Conservation (phyloP, 1,140 invertebrate species). For the Maniola jurtina region DNA sequence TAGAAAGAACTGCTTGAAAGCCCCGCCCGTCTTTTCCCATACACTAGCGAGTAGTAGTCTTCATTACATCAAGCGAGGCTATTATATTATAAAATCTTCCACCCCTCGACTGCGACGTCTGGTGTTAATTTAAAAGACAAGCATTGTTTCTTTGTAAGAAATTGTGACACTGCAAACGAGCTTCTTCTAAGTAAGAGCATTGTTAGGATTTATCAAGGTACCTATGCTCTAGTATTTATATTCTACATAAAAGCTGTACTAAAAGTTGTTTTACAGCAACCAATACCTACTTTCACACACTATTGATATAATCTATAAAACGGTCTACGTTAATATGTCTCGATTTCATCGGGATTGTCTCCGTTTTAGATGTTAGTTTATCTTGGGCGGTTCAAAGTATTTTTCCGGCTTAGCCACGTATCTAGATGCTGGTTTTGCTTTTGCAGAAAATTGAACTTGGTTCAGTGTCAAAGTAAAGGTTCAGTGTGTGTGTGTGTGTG, state of each 20-base stretch:
- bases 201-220: neutral
- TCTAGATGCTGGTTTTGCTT: too few species aligned
- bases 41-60: neutral
- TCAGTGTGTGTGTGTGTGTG: too few species aligned
- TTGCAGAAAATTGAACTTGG: too few species aligned
- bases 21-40: too few species aligned
- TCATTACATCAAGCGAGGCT: neutral
- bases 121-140: neutral
- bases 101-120: too few species aligned
- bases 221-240: neutral
- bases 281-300: neutral
- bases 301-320: neutral
- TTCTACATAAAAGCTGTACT: neutral
- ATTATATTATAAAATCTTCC: neutral
- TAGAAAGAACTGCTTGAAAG: too few species aligned
- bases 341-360: neutral
- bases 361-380: neutral
- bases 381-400: too few species aligned
- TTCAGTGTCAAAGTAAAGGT: too few species aligned
- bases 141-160: neutral
- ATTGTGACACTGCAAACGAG: neutral
- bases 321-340: neutral
- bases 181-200: neutral
- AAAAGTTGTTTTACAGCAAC: neutral
- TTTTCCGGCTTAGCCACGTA: too few species aligned